Conservation (phyloP, 2,888 invertebrate genomes). For the Acheta domesticus region DNA sequence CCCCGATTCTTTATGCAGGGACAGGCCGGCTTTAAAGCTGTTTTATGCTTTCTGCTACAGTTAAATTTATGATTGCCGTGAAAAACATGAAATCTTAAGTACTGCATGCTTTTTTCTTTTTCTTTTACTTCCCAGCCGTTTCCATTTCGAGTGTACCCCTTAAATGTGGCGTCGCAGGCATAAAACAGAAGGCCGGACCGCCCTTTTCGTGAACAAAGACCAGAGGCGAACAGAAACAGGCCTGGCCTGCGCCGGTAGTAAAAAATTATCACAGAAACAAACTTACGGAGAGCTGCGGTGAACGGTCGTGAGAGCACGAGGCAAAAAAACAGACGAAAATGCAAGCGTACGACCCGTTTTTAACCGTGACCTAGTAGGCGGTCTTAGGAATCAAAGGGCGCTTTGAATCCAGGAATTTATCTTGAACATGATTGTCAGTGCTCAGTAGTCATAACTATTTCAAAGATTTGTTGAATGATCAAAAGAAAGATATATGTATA, state of each 20-base stretch:
- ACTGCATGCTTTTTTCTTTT: neutral
- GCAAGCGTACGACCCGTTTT: too few species aligned
- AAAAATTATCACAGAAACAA: constrained; percentile 11
- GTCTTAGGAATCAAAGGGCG: too few species aligned
- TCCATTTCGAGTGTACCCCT: neutral
- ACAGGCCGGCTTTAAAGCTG: constrained; percentile 7
- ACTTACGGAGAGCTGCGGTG: neutral
- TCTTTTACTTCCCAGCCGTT: neutral
- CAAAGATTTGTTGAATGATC: too few species aligned
- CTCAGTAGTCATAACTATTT: too few species aligned
- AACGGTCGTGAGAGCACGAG: neutral
- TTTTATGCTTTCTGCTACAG: constrained; percentile 10
- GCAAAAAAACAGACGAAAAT: neutral
- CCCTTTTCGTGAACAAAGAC: neutral
- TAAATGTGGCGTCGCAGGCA: neutral
- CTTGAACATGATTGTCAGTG: too few species aligned
- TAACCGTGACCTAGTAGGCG: too few species aligned
- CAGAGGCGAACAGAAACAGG: neutral
- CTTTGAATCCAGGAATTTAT: too few species aligned
- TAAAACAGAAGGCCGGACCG: neutral
- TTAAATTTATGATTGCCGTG: constrained; percentile 10
- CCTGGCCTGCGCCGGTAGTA: neutral
- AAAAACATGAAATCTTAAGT: constrained; percentile 18
- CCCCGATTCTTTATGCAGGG: constrained; percentile 5
- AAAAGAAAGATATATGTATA: too few species aligned